These are phyloP conservation scores for Phyllopteryx taeniolatus DNA, from an alignment of 2,113 vertebrate genomes.

Conservation along the genomic window DNA sequence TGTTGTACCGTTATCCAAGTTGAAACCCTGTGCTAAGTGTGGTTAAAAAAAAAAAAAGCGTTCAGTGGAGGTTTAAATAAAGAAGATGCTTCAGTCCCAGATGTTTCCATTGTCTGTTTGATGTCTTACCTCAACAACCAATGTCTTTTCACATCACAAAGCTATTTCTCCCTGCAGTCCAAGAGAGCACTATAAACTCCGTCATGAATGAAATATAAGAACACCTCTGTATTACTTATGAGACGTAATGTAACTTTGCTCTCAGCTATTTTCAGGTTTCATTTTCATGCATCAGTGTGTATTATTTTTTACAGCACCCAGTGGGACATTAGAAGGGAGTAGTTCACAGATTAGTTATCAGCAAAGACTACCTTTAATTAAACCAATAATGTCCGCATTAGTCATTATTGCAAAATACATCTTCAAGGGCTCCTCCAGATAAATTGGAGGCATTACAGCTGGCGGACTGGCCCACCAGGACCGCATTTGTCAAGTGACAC, in stretches of 20 bases:
- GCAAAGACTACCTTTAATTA: conserved; percentile 47
- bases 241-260: conserved; percentile 62
- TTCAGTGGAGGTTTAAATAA: conserved; percentile 8
- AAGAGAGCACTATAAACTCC: conserved; percentile 47
- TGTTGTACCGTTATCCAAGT: conserved; percentile 10
- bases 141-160: conserved; percentile 61
- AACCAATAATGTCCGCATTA: conserved; percentile 43
- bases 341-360: conserved; percentile 59
- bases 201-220: conserved; percentile 72
- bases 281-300: conserved; percentile 57
- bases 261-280: conserved; percentile 65
- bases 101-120: conserved; percentile 33
- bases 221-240: conserved; percentile 67
- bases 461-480: conserved; percentile 16
- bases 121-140: conserved; percentile 46
- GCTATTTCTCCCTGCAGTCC: conserved; percentile 41
- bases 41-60: conserved; percentile 1
- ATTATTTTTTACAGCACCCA: conserved; percentile 34
- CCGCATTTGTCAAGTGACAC: conserved; percentile 45
- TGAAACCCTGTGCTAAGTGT: not conserved
- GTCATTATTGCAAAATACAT: conserved; percentile 27
- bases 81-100: conserved; percentile 13
- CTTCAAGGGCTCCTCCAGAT: not conserved
- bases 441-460: conserved; percentile 10
- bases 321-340: conserved; percentile 44